These are phyloP conservation scores for Acleris cristana DNA, from an alignment of 2,888 invertebrate genomes.

Conservation along the genomic window DNA sequence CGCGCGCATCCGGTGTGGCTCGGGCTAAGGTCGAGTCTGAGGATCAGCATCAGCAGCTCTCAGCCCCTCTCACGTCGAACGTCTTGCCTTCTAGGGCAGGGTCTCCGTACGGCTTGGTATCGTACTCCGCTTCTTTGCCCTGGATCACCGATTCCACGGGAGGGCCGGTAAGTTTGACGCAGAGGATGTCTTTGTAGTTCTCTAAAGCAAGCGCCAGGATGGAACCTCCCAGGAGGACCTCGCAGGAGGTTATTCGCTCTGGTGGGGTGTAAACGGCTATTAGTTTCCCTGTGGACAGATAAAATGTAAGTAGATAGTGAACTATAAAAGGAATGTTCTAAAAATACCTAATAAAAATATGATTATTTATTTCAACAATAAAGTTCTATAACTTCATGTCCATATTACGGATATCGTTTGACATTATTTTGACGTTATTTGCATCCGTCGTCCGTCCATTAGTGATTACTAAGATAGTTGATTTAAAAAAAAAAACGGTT, in stretches of 20 bases:
- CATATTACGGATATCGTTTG: too few relatives aligned
- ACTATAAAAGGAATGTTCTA: too few relatives aligned
- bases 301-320: too few relatives aligned
- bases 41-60: constrained; percentile 64
- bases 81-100: constrained; percentile 60
- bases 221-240: constrained; percentile 89
- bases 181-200: constrained; percentile 86
- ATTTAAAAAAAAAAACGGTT: too few relatives aligned
- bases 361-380: too few relatives aligned
- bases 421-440: too few relatives aligned
- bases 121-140: constrained; percentile 78
- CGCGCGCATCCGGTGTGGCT: too few relatives aligned
- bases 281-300: constrained; percentile 85
- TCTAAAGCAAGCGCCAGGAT: constrained; percentile 88
- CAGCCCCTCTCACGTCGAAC: constrained; percentile 82
- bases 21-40: background rate
- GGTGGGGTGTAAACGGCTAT: constrained; percentile 92
- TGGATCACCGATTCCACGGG: constrained; percentile 62
- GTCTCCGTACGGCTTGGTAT: constrained; percentile 78
- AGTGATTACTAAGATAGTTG: too few relatives aligned
- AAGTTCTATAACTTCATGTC: too few relatives aligned
- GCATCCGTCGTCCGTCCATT: too few relatives aligned
- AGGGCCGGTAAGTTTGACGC: constrained; percentile 84
- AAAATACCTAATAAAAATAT: too few relatives aligned
- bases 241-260: constrained; percentile 89